Evolutionary conservation across 2,888 invertebrate genomes (phyloP).

Genomic region (Dimorphilus gyrociliatus): DNA sequence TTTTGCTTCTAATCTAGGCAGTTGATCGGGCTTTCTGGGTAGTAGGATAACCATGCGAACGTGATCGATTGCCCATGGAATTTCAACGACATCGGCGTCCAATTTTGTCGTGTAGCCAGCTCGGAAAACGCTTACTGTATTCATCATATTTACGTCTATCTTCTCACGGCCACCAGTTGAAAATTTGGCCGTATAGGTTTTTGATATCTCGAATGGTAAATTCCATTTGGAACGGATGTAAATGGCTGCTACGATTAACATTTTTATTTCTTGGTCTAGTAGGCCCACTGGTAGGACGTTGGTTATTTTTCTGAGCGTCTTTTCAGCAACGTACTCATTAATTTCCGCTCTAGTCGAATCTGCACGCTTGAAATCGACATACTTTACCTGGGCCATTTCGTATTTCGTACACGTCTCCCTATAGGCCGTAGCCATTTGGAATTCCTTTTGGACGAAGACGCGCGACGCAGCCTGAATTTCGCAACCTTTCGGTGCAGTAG

Average conservation of each 20-base stretch:
- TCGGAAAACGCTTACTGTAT: conserved; percentile 9
- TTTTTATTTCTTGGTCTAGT: conserved; percentile 11
- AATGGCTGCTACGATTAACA: conserved; percentile 10
- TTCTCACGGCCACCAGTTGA: too few species aligned
- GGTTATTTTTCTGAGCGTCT: conserved; percentile 11
- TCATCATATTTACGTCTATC: conserved; percentile 12
- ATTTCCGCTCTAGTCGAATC: conserved; percentile 13
- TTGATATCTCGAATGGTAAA: conserved; percentile 11
- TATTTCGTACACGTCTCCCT: conserved; percentile 10
- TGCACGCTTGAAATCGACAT: conserved; percentile 8
- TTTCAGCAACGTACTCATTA: conserved; percentile 13
- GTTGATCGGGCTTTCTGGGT: conserved; percentile 11
- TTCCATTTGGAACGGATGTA: conserved; percentile 11
- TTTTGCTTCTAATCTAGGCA: conserved; percentile 11
- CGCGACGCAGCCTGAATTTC: conserved; percentile 10
- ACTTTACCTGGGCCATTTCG: conserved; percentile 10
- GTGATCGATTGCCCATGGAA: conserved; percentile 11
- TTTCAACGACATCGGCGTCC: conserved; percentile 11
- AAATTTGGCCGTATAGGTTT: conserved; percentile 9
- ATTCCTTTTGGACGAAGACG: conserved; percentile 10
- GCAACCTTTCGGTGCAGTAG: conserved; percentile 11
- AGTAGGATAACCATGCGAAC: conserved; percentile 10
- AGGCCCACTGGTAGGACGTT: conserved; percentile 12
- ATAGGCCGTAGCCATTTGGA: conserved; percentile 8
- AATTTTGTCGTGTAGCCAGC: conserved; percentile 8